Base-by-base conservation (phyloP, 2,888 invertebrate genomes). In the Altica lythri region DNA sequence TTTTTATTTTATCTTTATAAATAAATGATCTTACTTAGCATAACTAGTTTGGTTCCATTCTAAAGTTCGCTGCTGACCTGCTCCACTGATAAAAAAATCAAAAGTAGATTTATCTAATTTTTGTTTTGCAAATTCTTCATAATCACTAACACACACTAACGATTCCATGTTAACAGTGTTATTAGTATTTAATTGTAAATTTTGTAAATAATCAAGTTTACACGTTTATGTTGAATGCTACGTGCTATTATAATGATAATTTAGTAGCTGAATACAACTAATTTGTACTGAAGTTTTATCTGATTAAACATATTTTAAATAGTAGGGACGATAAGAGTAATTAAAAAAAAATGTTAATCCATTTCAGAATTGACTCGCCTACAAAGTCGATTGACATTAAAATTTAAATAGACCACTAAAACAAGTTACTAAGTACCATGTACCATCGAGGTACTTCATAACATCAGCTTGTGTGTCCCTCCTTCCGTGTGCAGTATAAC, bases 1-100 rank as follows among this genome's bases (percentile, higher is more conserved):
- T 30, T 30, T 13, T n/a, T n/a, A n/a, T n/a, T n/a, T n/a, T n/a
- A n/a, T n/a, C n/a, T n/a, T n/a, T n/a, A n/a, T n/a, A n/a, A n/a
- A n/a, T n/a, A n/a, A n/a, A n/a, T n/a, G n/a, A n/a, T n/a, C 30
- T 30, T 30, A 30, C 30, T 12, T 30, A 30, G 30, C 10, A 30
- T 30, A 30, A 30, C 30, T 30, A 3, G 30, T 30, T 30, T 12
- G 10, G 30, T 30, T 30, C 30, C 30, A 30, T 30, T 30, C 30
- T 2, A 30, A 13, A 13, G 30, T 30, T 13, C 30, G 30, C 13
- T 30, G 30, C 13, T 30, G 30, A 2, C 30, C 30, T 4, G 30
- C 30, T 30, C 30, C 30, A 12, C 30, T 30, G 4, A 10, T 12
- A 12, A 13, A 30, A 12, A 30, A 30, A 3, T 30, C 30, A 9